Percentiles rank a stretch among this genome's conserved stretches.
Conservation (phyloP, 2,797 vertebrate genomes). For the Chelonia mydas region DNA sequence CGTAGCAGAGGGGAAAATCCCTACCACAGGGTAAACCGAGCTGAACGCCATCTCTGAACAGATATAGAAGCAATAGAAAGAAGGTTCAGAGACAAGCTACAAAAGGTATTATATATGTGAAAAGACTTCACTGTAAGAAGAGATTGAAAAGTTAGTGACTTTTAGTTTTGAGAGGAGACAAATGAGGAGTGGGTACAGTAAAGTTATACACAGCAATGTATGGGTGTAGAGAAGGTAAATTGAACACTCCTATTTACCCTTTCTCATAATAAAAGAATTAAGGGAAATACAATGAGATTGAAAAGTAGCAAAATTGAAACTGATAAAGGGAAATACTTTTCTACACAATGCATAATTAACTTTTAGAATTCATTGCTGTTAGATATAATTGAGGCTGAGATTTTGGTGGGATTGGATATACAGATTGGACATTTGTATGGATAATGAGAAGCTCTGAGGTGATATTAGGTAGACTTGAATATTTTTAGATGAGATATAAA, state of each 20-base stretch:
- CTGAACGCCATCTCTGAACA: too few species aligned
- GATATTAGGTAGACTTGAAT: background rate
- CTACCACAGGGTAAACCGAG: too few species aligned
- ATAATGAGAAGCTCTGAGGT: constrained; percentile 4
- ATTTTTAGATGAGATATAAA: background rate
- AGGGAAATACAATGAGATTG: constrained; percentile 23
- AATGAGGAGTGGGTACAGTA: background rate
- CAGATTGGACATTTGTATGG: background rate
- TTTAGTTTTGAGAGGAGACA: background rate
- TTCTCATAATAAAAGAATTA: background rate
- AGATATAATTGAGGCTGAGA: background rate
- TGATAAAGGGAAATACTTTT: constrained; percentile 43
- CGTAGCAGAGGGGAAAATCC: background rate
- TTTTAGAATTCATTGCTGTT: constrained; percentile 15
- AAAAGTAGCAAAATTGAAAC: background rate
- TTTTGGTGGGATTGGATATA: background rate
- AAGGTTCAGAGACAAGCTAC: constrained; percentile 19
- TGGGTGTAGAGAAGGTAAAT: background rate
- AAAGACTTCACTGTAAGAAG: background rate
- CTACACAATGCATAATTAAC: constrained; percentile 44
- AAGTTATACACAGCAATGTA: background rate
- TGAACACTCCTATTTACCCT: background rate
- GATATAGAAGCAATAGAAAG: constrained; percentile 30
- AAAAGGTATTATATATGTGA: constrained; percentile 47
- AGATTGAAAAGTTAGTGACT: background rate